These are phyloP conservation scores for Semaprochilodus insignis DNA, from an alignment of 2,797 vertebrate species.

Conservation along the genomic window DNA sequence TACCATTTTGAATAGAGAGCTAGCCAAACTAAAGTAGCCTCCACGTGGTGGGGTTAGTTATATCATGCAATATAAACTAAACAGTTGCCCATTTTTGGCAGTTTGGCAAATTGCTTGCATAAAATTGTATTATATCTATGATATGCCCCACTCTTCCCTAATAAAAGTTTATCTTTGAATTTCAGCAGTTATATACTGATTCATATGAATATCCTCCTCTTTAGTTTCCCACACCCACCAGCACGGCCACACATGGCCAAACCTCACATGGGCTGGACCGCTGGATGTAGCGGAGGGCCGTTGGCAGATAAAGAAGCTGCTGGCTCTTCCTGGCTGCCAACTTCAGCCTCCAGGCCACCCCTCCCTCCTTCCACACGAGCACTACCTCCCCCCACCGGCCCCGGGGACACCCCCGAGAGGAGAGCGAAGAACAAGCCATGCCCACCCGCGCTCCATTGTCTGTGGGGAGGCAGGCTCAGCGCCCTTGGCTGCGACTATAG, in stretches of 20 bases:
- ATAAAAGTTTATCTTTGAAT: background rate
- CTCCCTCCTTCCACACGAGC: slow-evolving; percentile 65
- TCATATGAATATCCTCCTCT: background rate
- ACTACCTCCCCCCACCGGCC: slow-evolving; percentile 65
- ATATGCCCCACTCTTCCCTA: no score
- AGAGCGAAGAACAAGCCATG: slow-evolving; percentile 66
- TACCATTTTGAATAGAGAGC: no score
- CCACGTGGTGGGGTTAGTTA: no score
- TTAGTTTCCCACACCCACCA: slow-evolving; percentile 34
- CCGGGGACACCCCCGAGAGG: slow-evolving; percentile 65
- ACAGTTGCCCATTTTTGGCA: no score
- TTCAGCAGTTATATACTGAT: background rate
- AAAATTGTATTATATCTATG: no score
- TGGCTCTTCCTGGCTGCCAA: slow-evolving; percentile 69
- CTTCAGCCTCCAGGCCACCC: slow-evolving; percentile 69
- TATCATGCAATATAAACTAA: no score
- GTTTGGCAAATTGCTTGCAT: no score
- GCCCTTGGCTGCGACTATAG: slow-evolving; percentile 72
- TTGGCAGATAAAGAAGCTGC: slow-evolving; percentile 50
- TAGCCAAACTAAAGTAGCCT: no score
- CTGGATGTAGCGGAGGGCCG: slow-evolving; percentile 53
- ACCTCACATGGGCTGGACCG: slow-evolving; percentile 38
- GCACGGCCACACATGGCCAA: slow-evolving; percentile 63
- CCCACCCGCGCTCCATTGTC: slow-evolving; percentile 73
- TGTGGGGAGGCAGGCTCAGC: slow-evolving; percentile 68